Conservation (phyloP, 2,113 vertebrate genomes). For the Rhinogobius similis region DNA sequence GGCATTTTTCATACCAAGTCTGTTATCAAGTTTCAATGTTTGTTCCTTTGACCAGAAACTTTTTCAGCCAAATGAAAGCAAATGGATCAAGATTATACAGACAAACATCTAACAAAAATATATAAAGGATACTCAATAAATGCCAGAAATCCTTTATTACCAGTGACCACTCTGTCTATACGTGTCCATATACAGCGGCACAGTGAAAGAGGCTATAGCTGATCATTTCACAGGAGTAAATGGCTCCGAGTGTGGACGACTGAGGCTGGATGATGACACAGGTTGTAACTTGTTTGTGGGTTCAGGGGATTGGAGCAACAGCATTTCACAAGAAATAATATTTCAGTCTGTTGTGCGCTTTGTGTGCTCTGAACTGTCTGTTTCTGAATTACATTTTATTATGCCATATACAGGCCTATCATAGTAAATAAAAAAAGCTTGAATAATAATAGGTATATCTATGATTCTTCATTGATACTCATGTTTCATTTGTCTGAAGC, state of each 20-base stretch:
- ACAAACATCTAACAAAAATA: not conserved
- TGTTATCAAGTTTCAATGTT: not conserved
- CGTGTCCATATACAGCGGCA: too few relatives aligned
- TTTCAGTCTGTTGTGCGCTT: not conserved
- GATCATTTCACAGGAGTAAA: not conserved
- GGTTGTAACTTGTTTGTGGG: constrained; percentile 34
- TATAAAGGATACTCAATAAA: not conserved
- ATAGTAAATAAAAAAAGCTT: not conserved
- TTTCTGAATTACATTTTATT: not conserved
- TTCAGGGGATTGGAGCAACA: constrained; percentile 16
- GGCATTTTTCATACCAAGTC: not conserved
- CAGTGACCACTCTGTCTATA: not conserved
- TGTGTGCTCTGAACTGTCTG: not conserved
- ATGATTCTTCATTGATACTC: too few relatives aligned
- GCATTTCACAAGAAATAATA: not conserved
- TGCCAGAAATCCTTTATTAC: not conserved
- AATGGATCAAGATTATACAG: not conserved
- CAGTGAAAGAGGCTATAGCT: too few relatives aligned
- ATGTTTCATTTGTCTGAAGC: too few relatives aligned
- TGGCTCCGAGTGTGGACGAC: constrained; percentile 15
- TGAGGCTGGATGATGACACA: constrained; percentile 52
- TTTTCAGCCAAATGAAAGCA: not conserved
- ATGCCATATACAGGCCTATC: not conserved
- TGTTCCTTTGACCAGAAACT: not conserved
- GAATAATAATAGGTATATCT: not conserved